Percentiles rank a stretch among this genome's conserved stretches.
These are phyloP conservation scores for Epizoanthus stellaris DNA, from an alignment of 92 coral and sea anemone genomes.

Conservation along the genomic window DNA sequence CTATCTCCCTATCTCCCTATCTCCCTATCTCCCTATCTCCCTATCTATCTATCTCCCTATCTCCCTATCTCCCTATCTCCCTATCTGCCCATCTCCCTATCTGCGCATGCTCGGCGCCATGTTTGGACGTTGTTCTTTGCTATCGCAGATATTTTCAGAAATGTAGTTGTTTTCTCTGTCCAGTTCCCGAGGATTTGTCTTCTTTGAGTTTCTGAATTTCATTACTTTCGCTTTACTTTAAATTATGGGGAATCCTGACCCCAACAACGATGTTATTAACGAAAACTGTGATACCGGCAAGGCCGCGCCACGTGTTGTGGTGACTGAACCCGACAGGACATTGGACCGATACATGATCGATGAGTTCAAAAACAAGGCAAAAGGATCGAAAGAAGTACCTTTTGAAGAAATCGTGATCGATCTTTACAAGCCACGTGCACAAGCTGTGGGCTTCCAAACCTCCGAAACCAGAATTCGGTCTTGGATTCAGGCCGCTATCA, in stretches of 20 bases:
- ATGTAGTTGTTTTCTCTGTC: conserved; percentile 37
- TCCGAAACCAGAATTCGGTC: conserved; percentile 39
- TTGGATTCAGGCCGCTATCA: conserved; percentile 53
- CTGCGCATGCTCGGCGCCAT: conserved; percentile 22
- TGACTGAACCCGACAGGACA: conserved; percentile 46
- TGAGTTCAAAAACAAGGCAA: conserved; percentile 47
- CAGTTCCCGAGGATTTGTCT: conserved; percentile 31
- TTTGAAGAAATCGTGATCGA: conserved; percentile 43
- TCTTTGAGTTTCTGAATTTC: conserved; percentile 31
- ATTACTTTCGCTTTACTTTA: conserved; percentile 12
- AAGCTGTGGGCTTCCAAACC: conserved; percentile 48
- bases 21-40: too few species aligned
- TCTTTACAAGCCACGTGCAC: conserved; percentile 55
- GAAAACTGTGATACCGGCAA: conserved; percentile 13
- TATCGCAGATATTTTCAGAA: conserved; percentile 28
- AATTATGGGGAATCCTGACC: conserved; percentile 39
- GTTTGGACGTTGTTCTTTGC: conserved; percentile 3
- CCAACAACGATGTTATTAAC: conserved; percentile 37
- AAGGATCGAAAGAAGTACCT: conserved; percentile 49
- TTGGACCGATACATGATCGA: conserved; percentile 55
- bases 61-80: too few species aligned
- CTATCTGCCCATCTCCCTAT: too few species aligned
- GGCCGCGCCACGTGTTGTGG: conserved; percentile 41
- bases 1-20: too few species aligned
- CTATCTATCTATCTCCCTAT: too few species aligned